Conservation (phyloP, 23 tunicate genomes). For the Ascidia mentula region DNA sequence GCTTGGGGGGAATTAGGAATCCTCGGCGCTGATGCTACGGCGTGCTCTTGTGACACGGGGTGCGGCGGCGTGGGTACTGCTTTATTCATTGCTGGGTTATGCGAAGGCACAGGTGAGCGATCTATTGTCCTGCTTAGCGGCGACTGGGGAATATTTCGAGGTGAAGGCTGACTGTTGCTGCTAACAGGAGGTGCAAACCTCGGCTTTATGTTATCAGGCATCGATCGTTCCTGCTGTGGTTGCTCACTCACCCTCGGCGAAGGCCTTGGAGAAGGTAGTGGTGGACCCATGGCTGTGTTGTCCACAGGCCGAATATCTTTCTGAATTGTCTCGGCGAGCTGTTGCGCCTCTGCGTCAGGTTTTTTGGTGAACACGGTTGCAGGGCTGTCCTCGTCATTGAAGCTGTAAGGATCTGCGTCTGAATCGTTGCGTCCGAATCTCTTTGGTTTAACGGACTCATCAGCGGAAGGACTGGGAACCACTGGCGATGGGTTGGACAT, state of each 20-base stretch:
- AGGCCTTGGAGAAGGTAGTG: neutral
- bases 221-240: neutral
- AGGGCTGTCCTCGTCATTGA: slow-evolving; percentile 58
- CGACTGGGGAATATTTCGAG: neutral
- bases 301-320: neutral
- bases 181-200: neutral
- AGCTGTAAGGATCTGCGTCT: slow-evolving; percentile 55
- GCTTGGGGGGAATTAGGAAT: neutral
- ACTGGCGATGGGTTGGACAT: neutral
- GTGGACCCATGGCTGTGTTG: neutral
- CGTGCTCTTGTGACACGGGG: neutral
- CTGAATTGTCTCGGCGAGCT: neutral
- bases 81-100: neutral
- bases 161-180: neutral
- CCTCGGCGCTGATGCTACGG: neutral
- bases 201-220: neutral
- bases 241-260: neutral
- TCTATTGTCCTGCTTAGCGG: neutral
- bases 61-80: neutral
- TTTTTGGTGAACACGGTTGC: neutral
- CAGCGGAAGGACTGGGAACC: neutral
- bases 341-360: neutral
- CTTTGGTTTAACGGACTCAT: neutral
- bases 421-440: neutral
- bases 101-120: neutral